These are phyloP conservation scores for Sciurus carolinensis DNA, from an alignment of 2,797 vertebrate species.

Conservation along the genomic window DNA sequence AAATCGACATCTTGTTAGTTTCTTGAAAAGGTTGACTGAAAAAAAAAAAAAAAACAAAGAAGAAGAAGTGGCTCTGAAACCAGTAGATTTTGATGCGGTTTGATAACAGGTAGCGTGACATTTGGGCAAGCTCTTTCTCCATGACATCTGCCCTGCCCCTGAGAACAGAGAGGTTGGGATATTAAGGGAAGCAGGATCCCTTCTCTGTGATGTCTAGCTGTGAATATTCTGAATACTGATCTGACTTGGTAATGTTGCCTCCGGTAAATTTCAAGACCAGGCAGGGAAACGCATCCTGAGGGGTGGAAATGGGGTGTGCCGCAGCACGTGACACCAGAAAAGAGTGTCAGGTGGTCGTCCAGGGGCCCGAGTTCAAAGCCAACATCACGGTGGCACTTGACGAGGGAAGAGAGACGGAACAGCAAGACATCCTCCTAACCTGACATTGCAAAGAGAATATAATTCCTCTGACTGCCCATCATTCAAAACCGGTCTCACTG, in stretches of 20 bases:
- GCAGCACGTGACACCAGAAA: background rate
- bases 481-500: slow-evolving; percentile 65
- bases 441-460: slow-evolving; percentile 22
- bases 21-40: slow-evolving; percentile 27
- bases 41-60: background rate
- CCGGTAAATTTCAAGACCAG: background rate
- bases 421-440: background rate
- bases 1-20: slow-evolving; percentile 18
- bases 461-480: slow-evolving; percentile 49
- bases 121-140: background rate
- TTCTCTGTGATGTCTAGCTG: background rate
- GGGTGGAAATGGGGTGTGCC: background rate
- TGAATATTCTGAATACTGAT: background rate
- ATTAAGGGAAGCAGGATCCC: background rate
- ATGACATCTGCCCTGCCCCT: background rate
- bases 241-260: background rate
- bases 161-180: background rate
- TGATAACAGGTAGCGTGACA: background rate
- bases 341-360: background rate
- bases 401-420: background rate
- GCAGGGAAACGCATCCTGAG: background rate
- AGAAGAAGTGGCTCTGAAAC: background rate
- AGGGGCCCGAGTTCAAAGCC: slow-evolving; percentile 6
- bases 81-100: background rate
- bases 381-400: slow-evolving; percentile 41